Evolutionary conservation across 92 coral and sea anemone genomes (phyloP).

Genomic region (Nematostella vectensis): DNA sequence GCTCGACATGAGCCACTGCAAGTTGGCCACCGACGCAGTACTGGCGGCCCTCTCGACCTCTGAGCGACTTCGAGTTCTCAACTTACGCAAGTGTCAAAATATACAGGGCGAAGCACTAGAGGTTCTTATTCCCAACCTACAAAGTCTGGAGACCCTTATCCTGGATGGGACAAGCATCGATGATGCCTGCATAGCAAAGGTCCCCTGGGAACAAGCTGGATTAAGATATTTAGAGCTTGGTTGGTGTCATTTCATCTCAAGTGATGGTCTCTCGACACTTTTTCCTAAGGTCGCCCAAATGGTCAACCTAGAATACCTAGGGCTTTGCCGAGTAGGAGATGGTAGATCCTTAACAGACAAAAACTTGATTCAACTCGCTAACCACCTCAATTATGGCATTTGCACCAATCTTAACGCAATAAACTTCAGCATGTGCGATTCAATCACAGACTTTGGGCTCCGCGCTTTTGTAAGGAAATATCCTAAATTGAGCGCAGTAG

Average conservation of each 20-base stretch:
- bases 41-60: conserved; percentile 29
- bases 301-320: conserved; percentile 45
- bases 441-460: conserved; percentile 37
- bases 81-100: conserved; percentile 50
- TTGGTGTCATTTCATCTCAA: conserved; percentile 52
- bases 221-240: conserved; percentile 59
- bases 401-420: conserved; percentile 24
- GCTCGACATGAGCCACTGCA: conserved; percentile 59
- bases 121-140: conserved; percentile 22
- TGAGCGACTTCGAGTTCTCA: conserved; percentile 34
- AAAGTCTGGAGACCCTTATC: conserved; percentile 45
- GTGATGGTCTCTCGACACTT: conserved; percentile 23
- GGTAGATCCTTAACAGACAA: conserved; percentile 48
- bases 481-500: conserved; percentile 25
- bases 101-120: conserved; percentile 38
- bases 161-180: conserved; percentile 65
- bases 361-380: conserved; percentile 28
- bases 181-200: conserved; percentile 23
- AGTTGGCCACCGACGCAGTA: conserved; percentile 29
- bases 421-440: conserved; percentile 34
- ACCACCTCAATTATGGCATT: conserved; percentile 19
- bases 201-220: conserved; percentile 35
- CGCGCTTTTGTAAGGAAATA: conserved; percentile 12
- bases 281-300: conserved; percentile 43
- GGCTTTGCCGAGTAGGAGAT: conserved; percentile 54